Percentiles rank a stretch among this genome's conserved stretches.
Conservation (phyloP, 35 echinoderm and acorn worm genomes). For the Lytechinus pictus region DNA sequence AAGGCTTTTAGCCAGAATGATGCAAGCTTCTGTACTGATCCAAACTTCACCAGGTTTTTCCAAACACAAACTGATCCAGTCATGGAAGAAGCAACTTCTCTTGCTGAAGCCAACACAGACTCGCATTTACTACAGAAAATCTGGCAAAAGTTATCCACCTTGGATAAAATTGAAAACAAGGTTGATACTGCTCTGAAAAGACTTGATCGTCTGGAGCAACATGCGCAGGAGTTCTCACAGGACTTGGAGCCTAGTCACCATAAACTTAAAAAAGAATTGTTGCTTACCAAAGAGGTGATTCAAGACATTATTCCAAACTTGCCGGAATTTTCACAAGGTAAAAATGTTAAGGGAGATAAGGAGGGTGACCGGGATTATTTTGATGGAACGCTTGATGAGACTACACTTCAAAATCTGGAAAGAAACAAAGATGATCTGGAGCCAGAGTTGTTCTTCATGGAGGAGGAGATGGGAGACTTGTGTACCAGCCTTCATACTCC, state of each 20-base stretch:
- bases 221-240: conserved; percentile 34
- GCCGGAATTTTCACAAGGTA: conserved; percentile 18
- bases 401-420: conserved; percentile 12
- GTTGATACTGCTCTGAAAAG: conserved; percentile 26
- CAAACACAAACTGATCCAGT: background rate
- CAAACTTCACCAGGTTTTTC: conserved; percentile 27
- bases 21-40: conserved; percentile 38
- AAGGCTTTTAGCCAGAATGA: conserved; percentile 41
- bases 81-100: conserved; percentile 10
- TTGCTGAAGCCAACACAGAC: conserved; percentile 25
- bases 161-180: conserved; percentile 46
- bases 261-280: conserved; percentile 39
- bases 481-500: conserved; percentile 35
- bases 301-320: conserved; percentile 38
- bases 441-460: conserved; percentile 47
- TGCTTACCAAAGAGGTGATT: conserved; percentile 41
- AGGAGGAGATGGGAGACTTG: conserved; percentile 46
- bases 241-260: conserved; percentile 1
- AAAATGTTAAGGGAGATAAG: background rate
- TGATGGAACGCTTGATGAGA: background rate
- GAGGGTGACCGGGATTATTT: background rate
- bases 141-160: conserved; percentile 36
- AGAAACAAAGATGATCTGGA: conserved; percentile 19
- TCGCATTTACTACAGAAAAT: conserved; percentile 17
- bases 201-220: conserved; percentile 26